Conservation (phyloP, 2,888 invertebrate genomes). For the Ypsolopha sequella region DNA sequence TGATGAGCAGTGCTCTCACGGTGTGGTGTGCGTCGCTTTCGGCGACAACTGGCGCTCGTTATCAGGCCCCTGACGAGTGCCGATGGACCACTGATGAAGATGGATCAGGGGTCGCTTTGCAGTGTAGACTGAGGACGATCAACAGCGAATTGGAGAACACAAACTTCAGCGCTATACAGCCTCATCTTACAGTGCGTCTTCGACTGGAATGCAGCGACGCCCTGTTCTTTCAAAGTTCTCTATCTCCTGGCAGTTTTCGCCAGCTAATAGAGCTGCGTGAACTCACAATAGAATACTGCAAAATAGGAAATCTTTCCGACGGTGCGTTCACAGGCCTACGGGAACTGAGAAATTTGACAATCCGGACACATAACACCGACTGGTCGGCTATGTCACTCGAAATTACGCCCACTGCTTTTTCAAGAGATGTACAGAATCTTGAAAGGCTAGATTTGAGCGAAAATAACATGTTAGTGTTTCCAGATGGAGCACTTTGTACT, state of each 20-base stretch:
- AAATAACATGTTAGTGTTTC: conserved; percentile 85
- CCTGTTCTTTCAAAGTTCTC: conserved; percentile 83
- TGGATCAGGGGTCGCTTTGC: conserved; percentile 77
- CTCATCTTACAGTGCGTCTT: conserved; percentile 82
- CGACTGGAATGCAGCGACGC: conserved; percentile 85
- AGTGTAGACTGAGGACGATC: conserved; percentile 81
- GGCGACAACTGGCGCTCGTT: conserved; percentile 70
- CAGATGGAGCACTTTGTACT: conserved; percentile 83
- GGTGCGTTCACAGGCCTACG: conserved; percentile 86
- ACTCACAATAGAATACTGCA: conserved; percentile 85
- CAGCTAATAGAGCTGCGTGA: conserved; percentile 82
- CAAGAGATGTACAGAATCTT: conserved; percentile 78
- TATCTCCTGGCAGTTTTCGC: conserved; percentile 82
- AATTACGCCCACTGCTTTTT: conserved; percentile 80
- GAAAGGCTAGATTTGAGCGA: conserved; percentile 82
- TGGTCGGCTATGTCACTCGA: conserved; percentile 86
- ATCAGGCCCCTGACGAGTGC: conserved; percentile 86
- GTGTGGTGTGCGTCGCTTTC: conserved; percentile 59
- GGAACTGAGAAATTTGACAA: conserved; percentile 82
- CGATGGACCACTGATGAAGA: conserved; percentile 81
- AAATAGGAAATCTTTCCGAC: conserved; percentile 84
- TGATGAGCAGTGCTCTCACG: conserved; percentile 49
- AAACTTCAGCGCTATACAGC: conserved; percentile 86
- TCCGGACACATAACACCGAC: conserved; percentile 86
- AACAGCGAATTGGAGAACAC: conserved; percentile 86